These are phyloP conservation scores for Ictidomys tridecemlineatus DNA, from an alignment of 2,113 vertebrate species.

Conservation along the genomic window DNA sequence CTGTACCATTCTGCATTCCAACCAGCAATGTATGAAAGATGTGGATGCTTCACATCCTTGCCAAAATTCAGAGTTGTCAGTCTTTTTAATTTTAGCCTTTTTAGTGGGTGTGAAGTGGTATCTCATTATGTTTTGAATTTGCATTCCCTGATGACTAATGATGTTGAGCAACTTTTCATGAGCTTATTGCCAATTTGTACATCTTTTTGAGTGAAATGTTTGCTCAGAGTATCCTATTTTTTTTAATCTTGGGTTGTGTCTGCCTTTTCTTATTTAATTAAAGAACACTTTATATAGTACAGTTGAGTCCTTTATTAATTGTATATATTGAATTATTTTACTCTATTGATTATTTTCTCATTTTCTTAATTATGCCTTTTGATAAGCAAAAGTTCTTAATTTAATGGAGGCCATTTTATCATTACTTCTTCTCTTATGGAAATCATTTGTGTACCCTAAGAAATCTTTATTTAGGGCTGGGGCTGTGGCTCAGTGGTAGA, in stretches of 20 bases:
- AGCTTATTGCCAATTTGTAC: slow-evolving; percentile 58
- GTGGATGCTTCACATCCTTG: slow-evolving; percentile 21
- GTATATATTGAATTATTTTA: background rate
- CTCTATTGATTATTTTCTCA: background rate
- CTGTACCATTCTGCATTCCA: slow-evolving; percentile 15
- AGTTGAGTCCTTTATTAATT: slow-evolving; percentile 5
- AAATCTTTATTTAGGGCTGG: background rate
- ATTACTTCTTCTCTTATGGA: background rate
- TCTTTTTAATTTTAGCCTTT: slow-evolving; percentile 72
- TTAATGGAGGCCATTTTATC: slow-evolving; percentile 8
- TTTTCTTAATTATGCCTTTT: slow-evolving; percentile 38
- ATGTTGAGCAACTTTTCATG: slow-evolving; percentile 63
- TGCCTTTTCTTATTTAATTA: slow-evolving; percentile 37
- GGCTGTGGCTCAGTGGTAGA: too few relatives aligned
- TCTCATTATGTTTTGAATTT: slow-evolving; percentile 65
- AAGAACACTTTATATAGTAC: background rate
- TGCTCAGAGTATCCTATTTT: background rate
- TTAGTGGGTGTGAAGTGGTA: slow-evolving; percentile 54
- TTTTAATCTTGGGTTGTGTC: background rate
- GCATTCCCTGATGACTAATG: slow-evolving; percentile 67
- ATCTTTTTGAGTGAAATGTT: slow-evolving; percentile 9
- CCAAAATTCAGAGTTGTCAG: slow-evolving; percentile 57
- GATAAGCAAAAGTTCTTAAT: slow-evolving; percentile 39
- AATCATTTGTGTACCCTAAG: background rate
- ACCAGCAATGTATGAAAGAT: background rate